Evolutionary conservation across 2,888 invertebrate genomes (phyloP).

Genomic region (Scaptomyza reducta): DNA sequence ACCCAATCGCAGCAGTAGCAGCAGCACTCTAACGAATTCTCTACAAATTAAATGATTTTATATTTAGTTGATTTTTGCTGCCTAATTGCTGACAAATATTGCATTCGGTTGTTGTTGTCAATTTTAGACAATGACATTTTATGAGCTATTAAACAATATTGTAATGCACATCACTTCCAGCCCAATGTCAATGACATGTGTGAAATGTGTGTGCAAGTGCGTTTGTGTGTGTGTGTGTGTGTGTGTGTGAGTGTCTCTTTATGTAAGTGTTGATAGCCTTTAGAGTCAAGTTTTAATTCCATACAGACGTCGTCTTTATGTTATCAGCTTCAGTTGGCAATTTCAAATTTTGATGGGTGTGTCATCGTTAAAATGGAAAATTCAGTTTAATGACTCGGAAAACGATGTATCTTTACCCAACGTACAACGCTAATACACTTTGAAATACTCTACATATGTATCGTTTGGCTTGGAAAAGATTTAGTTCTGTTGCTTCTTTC

Average conservation of each 20-base stretch:
- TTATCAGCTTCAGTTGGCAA: constrained; percentile 62
- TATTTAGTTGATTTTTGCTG: constrained; percentile 34
- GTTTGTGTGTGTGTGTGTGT: constrained; percentile 2
- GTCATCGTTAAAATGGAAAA: constrained; percentile 69
- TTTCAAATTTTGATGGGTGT: constrained; percentile 68
- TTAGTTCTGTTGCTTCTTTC: not conserved
- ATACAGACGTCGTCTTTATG: constrained; percentile 37
- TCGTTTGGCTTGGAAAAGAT: not conserved
- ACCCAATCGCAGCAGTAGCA: constrained; percentile 28
- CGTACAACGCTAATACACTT: constrained; percentile 22
- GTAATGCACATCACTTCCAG: constrained; percentile 47
- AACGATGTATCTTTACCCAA: not conserved
- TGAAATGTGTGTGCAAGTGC: constrained; percentile 27
- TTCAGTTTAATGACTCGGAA: constrained; percentile 58
- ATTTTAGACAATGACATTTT: constrained; percentile 62
- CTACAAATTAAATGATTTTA: constrained; percentile 51
- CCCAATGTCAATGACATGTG: constrained; percentile 73
- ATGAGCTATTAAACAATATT: constrained; percentile 73
- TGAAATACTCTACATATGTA: not conserved
- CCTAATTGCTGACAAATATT: constrained; percentile 65
- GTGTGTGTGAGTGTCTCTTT: constrained; percentile 33
- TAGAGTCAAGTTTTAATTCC: constrained; percentile 30
- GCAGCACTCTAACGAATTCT: constrained; percentile 44
- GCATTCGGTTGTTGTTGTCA: constrained; percentile 40
- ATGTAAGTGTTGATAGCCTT: constrained; percentile 73